Conservation (phyloP, 2,113 vertebrate genomes). For the Caracal caracal region DNA sequence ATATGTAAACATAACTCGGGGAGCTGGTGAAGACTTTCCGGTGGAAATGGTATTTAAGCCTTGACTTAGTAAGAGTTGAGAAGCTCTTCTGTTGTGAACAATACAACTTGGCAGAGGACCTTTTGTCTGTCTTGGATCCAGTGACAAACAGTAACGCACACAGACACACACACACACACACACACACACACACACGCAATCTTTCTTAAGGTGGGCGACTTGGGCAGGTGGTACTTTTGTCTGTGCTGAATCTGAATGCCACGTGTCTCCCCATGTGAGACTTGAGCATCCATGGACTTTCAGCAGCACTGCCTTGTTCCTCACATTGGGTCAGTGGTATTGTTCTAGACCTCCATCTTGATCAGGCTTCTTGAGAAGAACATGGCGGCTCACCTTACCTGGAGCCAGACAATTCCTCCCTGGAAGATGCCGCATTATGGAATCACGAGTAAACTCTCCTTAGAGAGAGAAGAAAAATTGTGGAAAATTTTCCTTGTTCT, state of each 20-base stretch:
- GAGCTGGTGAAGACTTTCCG: not conserved
- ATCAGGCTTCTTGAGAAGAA: not conserved
- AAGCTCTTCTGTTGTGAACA: not conserved
- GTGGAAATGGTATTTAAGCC: not conserved
- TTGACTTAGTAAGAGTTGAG: not conserved
- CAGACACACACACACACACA: not conserved
- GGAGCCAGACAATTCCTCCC: not conserved
- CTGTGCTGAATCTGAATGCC: not conserved
- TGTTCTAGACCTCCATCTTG: not conserved
- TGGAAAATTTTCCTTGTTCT: not conserved
- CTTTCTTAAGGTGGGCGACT: not conserved
- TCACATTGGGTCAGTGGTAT: fast-evolving
- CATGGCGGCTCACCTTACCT: not conserved
- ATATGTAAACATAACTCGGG: fast-evolving
- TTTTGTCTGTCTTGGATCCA: not conserved
- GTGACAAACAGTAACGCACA: not conserved
- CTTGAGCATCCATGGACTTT: too few relatives aligned
- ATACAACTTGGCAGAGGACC: not conserved
- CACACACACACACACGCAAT: too few relatives aligned
- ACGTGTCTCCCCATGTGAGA: not conserved
- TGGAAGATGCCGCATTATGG: not conserved
- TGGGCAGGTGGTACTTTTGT: not conserved
- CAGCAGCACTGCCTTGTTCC: not conserved
- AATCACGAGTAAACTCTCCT: not conserved
- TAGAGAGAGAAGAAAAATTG: not conserved